These are phyloP conservation scores for Parascotia fuliginaria DNA, from an alignment of 2,888 invertebrate species.

Conservation along the genomic window DNA sequence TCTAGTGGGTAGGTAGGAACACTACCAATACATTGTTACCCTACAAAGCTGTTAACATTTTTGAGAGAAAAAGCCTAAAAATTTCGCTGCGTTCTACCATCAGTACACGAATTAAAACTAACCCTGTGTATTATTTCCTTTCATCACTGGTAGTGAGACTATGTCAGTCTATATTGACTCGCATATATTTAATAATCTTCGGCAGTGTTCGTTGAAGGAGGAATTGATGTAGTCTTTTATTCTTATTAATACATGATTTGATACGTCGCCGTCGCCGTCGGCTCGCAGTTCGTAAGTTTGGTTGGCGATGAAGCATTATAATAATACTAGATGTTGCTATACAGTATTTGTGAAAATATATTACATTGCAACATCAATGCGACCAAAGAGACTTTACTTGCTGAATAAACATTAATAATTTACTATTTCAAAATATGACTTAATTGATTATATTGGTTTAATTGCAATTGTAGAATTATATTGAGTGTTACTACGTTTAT, in stretches of 20 bases:
- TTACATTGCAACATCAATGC: background rate
- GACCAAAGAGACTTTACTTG: background rate
- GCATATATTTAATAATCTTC: conserved; percentile 10
- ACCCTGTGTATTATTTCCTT: background rate
- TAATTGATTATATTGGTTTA: background rate
- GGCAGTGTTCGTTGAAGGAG: conserved; percentile 33
- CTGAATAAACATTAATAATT: background rate
- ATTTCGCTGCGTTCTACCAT: background rate
- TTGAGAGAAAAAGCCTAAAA: too few species aligned
- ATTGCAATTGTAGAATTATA: background rate
- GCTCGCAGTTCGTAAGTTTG: background rate
- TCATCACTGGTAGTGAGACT: conserved; percentile 12
- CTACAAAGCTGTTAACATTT: too few species aligned
- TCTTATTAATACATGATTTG: background rate
- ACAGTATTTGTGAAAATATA: background rate
- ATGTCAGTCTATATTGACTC: conserved; percentile 18
- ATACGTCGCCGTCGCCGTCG: background rate
- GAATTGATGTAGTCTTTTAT: conserved; percentile 1
- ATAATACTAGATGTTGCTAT: background rate
- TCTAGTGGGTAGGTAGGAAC: too few species aligned
- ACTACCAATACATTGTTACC: too few species aligned
- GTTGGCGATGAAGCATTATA: background rate
- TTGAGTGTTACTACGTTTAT: background rate
- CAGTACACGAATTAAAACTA: background rate
- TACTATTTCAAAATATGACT: background rate